A percentile compares a stretch with the other conserved stretches of the same genome.
These are phyloP conservation scores for Acrocephalus arundinaceus DNA, from an alignment of 2,113 vertebrate species.

Conservation along the genomic window DNA sequence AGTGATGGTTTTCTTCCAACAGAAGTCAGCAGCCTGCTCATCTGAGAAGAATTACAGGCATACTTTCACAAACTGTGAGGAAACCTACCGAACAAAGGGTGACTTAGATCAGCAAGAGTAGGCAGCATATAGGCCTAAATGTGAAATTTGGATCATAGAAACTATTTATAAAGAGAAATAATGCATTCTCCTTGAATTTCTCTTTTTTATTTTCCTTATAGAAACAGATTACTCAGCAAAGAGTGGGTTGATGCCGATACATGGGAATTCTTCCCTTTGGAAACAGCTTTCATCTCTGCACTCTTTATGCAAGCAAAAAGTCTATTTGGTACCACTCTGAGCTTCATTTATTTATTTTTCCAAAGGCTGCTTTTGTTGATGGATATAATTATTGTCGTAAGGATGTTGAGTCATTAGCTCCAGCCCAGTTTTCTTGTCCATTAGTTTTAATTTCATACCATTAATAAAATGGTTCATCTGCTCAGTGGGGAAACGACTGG, in stretches of 20 bases:
- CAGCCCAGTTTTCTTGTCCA: neutral
- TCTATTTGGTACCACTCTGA: neutral
- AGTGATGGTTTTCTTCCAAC: neutral
- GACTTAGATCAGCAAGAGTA: neutral
- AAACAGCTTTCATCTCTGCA: neutral
- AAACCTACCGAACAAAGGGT: neutral
- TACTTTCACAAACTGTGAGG: neutral
- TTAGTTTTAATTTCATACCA: constrained; percentile 27
- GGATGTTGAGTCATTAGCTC: neutral
- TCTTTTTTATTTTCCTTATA: neutral
- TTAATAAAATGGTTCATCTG: constrained; percentile 22
- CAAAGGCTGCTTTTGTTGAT: neutral
- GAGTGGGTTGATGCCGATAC: constrained; percentile 27
- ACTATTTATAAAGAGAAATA: constrained; percentile 15
- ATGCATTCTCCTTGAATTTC: neutral
- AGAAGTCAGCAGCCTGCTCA: neutral
- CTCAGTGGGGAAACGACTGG: neutral
- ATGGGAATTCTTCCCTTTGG: constrained; percentile 12
- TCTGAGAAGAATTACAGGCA: neutral
- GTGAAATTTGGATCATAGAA: neutral
- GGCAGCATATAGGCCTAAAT: neutral
- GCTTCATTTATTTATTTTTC: neutral
- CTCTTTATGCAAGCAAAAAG: neutral
- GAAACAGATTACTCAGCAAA: constrained; percentile 33
- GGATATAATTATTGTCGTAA: neutral